Conservation (phyloP, 1,140 invertebrate species). For the Lepidurus couesii region DNA sequence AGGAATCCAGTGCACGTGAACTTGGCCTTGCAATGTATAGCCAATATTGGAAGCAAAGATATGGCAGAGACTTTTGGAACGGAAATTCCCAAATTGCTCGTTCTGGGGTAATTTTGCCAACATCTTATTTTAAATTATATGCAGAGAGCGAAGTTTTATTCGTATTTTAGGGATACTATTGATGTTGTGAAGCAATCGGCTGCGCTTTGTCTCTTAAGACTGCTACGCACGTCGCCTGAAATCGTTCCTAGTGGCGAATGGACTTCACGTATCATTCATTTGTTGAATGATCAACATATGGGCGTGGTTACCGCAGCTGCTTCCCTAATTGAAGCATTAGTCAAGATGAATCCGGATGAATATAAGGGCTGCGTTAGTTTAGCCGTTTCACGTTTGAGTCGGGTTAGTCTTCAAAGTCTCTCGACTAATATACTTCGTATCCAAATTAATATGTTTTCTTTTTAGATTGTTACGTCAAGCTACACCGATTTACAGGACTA, state of each 20-base stretch:
- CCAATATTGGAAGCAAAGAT: constrained; percentile 98
- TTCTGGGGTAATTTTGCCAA: constrained; percentile 73
- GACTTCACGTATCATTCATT: constrained; percentile 97
- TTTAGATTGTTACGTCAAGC: constrained; percentile 90
- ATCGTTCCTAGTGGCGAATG: constrained; percentile 96
- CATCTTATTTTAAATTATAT: constrained; percentile 6
- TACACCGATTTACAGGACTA: constrained; percentile 99
- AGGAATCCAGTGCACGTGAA: constrained; percentile 98
- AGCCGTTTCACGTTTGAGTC: constrained; percentile 90
- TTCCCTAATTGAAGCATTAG: constrained; percentile 94
- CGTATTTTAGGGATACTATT: constrained; percentile 79
- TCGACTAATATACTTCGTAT: background rate
- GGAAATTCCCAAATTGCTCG: constrained; percentile 95
- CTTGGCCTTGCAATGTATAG: constrained; percentile 98
- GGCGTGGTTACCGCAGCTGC: constrained; percentile 98
- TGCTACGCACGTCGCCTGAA: constrained; percentile 88
- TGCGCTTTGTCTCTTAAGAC: constrained; percentile 85
- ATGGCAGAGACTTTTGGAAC: constrained; percentile 99
- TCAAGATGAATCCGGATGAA: constrained; percentile 97
- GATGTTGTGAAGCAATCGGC: constrained; percentile 99
- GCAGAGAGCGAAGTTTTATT: background rate
- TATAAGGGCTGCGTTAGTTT: constrained; percentile 98
- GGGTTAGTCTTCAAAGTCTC: constrained; percentile 54
- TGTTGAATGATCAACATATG: constrained; percentile 98
- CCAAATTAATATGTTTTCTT: background rate